Evolutionary conservation across 2,888 invertebrate species (phyloP).

Genomic region (Linnaemya vulpina): DNA sequence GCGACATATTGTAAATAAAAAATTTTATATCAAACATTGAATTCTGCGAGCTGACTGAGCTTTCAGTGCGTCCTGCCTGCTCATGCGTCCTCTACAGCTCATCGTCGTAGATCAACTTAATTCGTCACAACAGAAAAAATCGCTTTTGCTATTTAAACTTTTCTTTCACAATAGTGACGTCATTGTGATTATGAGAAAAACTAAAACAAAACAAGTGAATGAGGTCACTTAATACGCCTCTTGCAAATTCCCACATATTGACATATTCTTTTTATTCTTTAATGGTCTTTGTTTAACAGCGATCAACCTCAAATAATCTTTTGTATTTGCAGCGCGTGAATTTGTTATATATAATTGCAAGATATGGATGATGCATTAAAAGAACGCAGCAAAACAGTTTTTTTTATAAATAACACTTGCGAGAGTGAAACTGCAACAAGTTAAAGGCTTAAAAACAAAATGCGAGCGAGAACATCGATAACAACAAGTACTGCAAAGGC

Average conservation of each 20-base stretch:
- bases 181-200: not conserved
- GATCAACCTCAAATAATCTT: slow-evolving; percentile 62
- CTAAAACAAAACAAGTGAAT: slow-evolving; percentile 5
- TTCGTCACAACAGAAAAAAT: not conserved
- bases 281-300: slow-evolving; percentile 43
- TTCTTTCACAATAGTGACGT: slow-evolving; percentile 20
- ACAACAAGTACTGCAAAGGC: slow-evolving; percentile 23
- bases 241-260: not conserved
- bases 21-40: too few species aligned
- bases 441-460: slow-evolving; percentile 7
- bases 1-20: too few species aligned
- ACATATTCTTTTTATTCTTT: not conserved
- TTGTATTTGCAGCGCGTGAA: slow-evolving; percentile 14
- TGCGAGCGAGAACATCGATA: slow-evolving; percentile 39
- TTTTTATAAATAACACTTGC: not conserved
- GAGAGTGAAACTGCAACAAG: slow-evolving; percentile 8
- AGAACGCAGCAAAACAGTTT: not conserved
- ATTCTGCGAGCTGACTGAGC: too few species aligned
- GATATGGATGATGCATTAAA: not conserved
- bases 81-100: too few species aligned
- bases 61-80: too few species aligned
- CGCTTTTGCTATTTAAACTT: not conserved
- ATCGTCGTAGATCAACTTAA: too few species aligned
- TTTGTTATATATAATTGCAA: not conserved
- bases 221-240: slow-evolving; percentile 2